Base-by-base conservation (phyloP, 37 sponge, comb jelly and placozoan species). In the Ephydatia muelleri region DNA sequence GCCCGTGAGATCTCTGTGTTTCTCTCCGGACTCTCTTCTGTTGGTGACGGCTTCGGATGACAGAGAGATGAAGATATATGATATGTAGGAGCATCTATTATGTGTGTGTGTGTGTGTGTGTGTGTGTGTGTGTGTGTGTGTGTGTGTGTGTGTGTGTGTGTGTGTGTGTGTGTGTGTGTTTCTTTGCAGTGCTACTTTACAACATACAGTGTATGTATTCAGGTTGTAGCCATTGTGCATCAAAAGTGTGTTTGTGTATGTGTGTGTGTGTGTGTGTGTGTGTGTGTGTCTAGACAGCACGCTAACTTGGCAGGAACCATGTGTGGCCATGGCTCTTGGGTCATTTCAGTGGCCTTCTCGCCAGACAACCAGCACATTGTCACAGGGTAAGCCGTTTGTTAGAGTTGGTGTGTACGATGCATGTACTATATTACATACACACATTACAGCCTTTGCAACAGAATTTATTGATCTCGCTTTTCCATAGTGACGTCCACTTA, bases 251-350 rank as follows among this genome's bases (percentile, higher is more conserved):
- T 79, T 38, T 85, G 78, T 37, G 78, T 67, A 22, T 79, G 70
- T 85, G 78, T 37, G 31, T 6, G n/a, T 78, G 78, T 8, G 14
- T 80, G 13, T 65, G 39, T 22, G 31, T 21, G 65, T 33, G 33
- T 81, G 38, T 1, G 31, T 77, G 43, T 47, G 8, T 75, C 0
- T 83, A 95, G 91, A 5, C 84, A 94, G 74, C 93, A 92, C 87
- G 92, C 87, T 36, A 88, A 67, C n/a, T n/a, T n/a, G n/a, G 92
- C 88, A 27, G 94, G 91, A 8, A 92, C 99, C 8, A 79, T 99
- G 36, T 93, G 92, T 68, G 99, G 97, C 1, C 99, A 99, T 84
- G 87, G 93, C 36, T 99, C 99, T 8, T 99, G 97, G 93, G 97
- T 99, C 5, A 92, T 99, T n/a, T 84, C 88, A 72, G 94, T 95